Percentiles rank a stretch among this genome's conserved stretches.
Evolutionary conservation across 30 jellyfish, hydroid and myxozoan genomes (phyloP).

Genomic region (Cassiopea xamachana): DNA sequence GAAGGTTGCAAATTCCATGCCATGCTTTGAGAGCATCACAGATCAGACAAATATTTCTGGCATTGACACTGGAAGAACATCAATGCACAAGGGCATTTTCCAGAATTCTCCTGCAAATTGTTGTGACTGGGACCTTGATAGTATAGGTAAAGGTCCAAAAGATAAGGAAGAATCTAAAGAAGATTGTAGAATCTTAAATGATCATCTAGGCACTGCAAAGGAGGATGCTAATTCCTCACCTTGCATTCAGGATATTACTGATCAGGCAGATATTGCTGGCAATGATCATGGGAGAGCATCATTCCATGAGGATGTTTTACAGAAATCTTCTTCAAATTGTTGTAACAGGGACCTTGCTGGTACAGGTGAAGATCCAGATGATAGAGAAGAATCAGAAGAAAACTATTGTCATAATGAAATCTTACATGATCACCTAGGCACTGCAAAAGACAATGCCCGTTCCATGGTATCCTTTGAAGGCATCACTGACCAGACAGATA

Average conservation of each 20-base stretch:
- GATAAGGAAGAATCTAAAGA: too few species aligned
- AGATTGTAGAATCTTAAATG: background rate
- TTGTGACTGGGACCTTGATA: background rate
- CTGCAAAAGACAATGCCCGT: background rate
- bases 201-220: background rate
- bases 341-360: background rate
- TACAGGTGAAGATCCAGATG: too few species aligned
- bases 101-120: background rate
- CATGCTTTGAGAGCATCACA: too few species aligned
- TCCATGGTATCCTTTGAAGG: too few species aligned
- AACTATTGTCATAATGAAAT: too few species aligned
- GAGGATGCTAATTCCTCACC: too few species aligned
- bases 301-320: background rate
- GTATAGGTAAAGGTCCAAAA: too few species aligned
- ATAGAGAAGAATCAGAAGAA: too few species aligned
- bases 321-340: background rate
- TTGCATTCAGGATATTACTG: too few species aligned
- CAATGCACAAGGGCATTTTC: background rate
- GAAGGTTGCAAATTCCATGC: too few species aligned
- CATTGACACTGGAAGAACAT: background rate
- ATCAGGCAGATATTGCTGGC: background rate
- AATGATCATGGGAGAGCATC: background rate
- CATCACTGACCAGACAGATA: background rate
- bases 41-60: background rate
- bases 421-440: background rate